Conservation (phyloP, 2,888 invertebrate species). For the Bruchidius siliquastri region DNA sequence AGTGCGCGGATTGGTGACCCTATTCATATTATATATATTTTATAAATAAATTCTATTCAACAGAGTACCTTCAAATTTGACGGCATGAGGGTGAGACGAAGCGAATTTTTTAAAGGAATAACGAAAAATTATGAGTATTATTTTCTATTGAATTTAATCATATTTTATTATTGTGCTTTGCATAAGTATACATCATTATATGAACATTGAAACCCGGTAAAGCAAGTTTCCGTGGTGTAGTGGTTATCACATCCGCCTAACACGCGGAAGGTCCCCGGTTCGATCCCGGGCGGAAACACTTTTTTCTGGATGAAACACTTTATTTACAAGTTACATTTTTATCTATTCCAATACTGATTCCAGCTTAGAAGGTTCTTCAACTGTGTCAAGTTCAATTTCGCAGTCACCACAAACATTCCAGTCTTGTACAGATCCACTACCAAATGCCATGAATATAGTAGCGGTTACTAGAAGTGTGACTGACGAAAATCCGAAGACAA, state of each 20-base stretch:
- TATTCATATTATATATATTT: too few relatives aligned
- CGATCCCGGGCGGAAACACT: slow-evolving; percentile 82
- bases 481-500: slow-evolving; percentile 57
- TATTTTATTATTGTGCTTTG: too few relatives aligned
- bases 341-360: slow-evolving; percentile 43
- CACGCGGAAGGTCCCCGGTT: slow-evolving; percentile 72
- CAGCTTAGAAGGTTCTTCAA: slow-evolving; percentile 42
- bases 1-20: too few relatives aligned
- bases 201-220: not conserved
- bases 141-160: too few relatives aligned
- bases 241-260: slow-evolving; percentile 8
- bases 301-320: slow-evolving; percentile 22
- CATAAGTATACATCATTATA: not conserved
- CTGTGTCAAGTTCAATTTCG: slow-evolving; percentile 37
- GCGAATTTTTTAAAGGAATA: too few relatives aligned
- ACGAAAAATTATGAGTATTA: too few relatives aligned
- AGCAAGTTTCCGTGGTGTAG: slow-evolving; percentile 8
- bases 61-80: too few relatives aligned
- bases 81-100: too few relatives aligned
- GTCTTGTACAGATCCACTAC: slow-evolving; percentile 56
- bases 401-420: slow-evolving; percentile 50
- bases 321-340: not conserved
- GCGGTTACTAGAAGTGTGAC: slow-evolving; percentile 54
- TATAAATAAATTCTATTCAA: too few relatives aligned
- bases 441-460: slow-evolving; percentile 53